Percentiles rank a stretch among this genome's conserved stretches.
Evolutionary conservation across 2,797 vertebrate genomes (phyloP).

Genomic region (Hozukius guyotensis): DNA sequence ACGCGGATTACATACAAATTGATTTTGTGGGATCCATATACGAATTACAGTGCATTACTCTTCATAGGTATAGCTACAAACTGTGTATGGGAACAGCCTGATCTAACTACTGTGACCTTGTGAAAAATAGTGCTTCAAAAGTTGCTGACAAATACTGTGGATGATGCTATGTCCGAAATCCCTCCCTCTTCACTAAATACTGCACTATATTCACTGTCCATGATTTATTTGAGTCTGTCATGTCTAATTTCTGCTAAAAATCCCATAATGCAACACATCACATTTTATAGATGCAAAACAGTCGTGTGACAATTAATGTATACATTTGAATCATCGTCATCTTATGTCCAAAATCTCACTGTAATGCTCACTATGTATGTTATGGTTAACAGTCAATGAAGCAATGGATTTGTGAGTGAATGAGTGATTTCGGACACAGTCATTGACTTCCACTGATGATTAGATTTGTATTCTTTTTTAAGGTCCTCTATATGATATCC

Average conservation of each 20-base stretch:
- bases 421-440: neutral
- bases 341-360: neutral
- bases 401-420: neutral
- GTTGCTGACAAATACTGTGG: no score
- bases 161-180: no score
- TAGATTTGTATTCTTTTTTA: neutral
- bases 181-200: neutral
- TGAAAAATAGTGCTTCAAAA: neutral
- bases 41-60: no score
- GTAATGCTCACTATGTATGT: neutral
- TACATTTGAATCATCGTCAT: neutral
- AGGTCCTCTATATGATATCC: no score
- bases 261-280: neutral
- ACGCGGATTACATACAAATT: no score
- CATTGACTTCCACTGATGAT: neutral
- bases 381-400: neutral
- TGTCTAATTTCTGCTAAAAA: neutral
- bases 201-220: neutral
- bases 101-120: neutral
- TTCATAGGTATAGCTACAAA: no score
- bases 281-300: neutral
- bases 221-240: neutral
- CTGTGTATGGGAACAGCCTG: no score
- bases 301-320: neutral
- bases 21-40: no score